Base-by-base conservation (phyloP, 2,797 vertebrate genomes). In the Limnodromus scolopaceus region DNA sequence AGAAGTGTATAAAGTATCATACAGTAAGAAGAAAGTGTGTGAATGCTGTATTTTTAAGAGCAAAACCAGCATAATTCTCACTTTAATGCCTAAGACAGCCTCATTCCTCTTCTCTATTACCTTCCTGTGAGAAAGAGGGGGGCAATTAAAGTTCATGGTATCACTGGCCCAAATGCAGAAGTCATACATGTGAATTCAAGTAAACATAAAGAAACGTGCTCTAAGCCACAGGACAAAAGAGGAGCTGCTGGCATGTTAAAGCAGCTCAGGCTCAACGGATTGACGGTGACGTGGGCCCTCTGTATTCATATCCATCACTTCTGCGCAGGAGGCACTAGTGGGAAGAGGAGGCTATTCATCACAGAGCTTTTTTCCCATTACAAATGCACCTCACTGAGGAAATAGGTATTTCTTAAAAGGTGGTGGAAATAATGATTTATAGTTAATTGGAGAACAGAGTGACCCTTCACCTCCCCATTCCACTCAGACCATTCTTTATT, bases 381-480 rank as follows among this genome's bases (percentile, higher is more conserved):
- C 41, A 91, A 70, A 70, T 34, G 53, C 38, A 74, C 68, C 75
- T 74, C 15, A 27, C 38, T 45, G 71, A 82, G 71, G 71, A 87
- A 96, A 92, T 6, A 48, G 48, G 0, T 57, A 19, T 53, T 72
- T 90, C 36, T 89, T 60, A 58, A 77, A 93, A 91, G 39, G 68
- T 74, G 46, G 5, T 28, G 48, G 53, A 92, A 97, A 87, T 89
- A 87, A 92, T 75, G 89, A 49, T 77, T 89, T 89, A 7, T 23
- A 64, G 79, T 25, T 89, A 83, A 91, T 57, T 57, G 60, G 24
- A 45, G 48, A 86, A 53, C 16, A 76, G 70, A 39, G 36, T 63
- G 88, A 87, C 60, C 32, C n/a, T 74, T 77, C 60, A 60, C 28
- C 46, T 86, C 46, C 53, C 22, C 24, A 6, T 74, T 69, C 41